Evolutionary conservation across 2,113 vertebrate species (phyloP).

Genomic region (Sylvia atricapilla): DNA sequence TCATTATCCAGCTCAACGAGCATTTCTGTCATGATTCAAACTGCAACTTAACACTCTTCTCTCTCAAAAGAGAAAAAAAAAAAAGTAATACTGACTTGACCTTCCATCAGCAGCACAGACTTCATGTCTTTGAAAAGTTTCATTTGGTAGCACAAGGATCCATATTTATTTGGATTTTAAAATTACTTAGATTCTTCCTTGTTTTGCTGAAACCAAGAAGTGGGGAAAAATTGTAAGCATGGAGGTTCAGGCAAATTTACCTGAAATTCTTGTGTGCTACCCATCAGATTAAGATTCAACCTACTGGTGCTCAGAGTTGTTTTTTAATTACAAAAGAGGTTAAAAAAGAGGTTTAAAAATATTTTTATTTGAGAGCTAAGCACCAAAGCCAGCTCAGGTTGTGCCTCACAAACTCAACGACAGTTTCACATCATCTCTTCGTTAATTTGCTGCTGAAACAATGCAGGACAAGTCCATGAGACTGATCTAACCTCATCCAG

Average conservation of each 20-base stretch:
- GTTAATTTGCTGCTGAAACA: accelerated
- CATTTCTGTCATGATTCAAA: background rate
- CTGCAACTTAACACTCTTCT: background rate
- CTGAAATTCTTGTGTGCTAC: background rate
- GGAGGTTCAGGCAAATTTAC: background rate
- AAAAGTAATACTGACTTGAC: background rate
- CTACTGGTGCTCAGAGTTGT: background rate
- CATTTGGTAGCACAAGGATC: background rate
- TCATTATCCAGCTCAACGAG: background rate
- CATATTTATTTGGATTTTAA: background rate
- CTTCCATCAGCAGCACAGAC: background rate
- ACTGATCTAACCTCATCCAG: background rate
- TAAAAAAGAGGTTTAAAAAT: background rate
- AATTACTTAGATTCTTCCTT: background rate
- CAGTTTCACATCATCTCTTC: background rate
- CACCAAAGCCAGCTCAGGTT: background rate
- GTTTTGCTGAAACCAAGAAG: background rate
- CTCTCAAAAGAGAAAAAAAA: background rate
- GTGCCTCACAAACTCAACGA: background rate
- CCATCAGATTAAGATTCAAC: background rate
- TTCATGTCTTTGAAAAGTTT: background rate
- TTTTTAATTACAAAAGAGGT: background rate
- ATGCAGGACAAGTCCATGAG: background rate
- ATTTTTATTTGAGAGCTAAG: background rate
- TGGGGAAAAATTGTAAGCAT: background rate